Percentiles rank a stretch among this genome's conserved stretches.
phyloP scores from a whole-genome alignment of 2,113 vertebrate genomes.

The Takifugu flavidus region DNA sequence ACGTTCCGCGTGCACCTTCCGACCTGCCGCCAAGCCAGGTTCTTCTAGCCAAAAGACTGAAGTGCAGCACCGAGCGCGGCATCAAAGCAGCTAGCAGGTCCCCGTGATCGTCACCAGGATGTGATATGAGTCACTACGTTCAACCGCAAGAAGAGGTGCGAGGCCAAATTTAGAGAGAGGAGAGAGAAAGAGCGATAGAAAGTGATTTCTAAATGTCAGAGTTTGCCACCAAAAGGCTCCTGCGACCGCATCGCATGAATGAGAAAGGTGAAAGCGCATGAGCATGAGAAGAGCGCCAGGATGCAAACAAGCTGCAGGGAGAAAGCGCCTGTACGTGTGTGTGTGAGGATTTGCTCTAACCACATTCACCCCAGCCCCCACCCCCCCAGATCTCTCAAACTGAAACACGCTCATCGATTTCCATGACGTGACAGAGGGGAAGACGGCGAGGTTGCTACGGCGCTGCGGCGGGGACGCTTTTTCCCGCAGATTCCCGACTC shows the following conservation, averaged over 20 bases:
- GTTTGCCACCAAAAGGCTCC: constrained; percentile 66
- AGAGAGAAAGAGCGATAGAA: constrained; percentile 48
- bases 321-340: constrained; percentile 24
- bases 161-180: constrained; percentile 49
- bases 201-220: constrained; percentile 72
- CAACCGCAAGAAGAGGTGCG: constrained; percentile 52
- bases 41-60: too few relatives aligned
- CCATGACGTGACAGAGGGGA: constrained; percentile 61
- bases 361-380: constrained; percentile 40
- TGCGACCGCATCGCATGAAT: constrained; percentile 60
- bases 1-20: background rate
- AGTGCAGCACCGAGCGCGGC: constrained; percentile 31
- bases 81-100: constrained; percentile 62
- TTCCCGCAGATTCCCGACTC: constrained; percentile 35
- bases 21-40: background rate
- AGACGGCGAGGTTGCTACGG: constrained; percentile 40
- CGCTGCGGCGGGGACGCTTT: constrained; percentile 25
- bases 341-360: constrained; percentile 66
- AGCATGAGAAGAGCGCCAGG: constrained; percentile 51
- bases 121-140: constrained; percentile 63
- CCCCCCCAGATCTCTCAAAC: constrained; percentile 54
- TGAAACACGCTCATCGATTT: constrained; percentile 49
- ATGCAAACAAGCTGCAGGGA: constrained; percentile 47
- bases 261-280: constrained; percentile 66
- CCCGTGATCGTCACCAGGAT: constrained; percentile 63